Base-by-base conservation (phyloP, 2,888 invertebrate genomes). In the Philopedon plagiatum region DNA sequence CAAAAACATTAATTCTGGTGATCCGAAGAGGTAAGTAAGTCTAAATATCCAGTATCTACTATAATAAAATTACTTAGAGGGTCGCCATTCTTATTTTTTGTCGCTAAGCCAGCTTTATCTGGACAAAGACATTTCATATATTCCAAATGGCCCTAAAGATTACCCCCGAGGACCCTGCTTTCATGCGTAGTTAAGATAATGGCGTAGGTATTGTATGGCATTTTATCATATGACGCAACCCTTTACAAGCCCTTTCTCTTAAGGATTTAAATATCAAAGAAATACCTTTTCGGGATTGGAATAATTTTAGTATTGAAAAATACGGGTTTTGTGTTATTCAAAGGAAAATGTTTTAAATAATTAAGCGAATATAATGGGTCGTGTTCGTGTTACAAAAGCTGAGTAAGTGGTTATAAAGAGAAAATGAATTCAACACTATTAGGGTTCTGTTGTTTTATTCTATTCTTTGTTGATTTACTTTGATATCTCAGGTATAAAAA, bases 231-330 rank as follows among this genome's bases (percentile, higher is more conserved):
- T 64, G 49, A 64, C 61, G 34, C 44, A 51, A 56, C 49, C 63
- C 61, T 61, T 66, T 66, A 29, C 41, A 39, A 64, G 46, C 71
- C 71, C 66, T 61, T 71, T 66, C 56, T 34, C 39, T 19, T 29
- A 64, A 39, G 67, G 72, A 72, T 72, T 72, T 72, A 65, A 72
- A 72, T 72, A 72, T 72, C 72, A 72, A 72, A 72, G 72, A 67
- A 72, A 72, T 72, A 37, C 67, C 60, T 72, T 62, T 49, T 51
- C 37, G 34, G 46, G n/a, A 58, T 58, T 54, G 54, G 39, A 51
- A 41, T 34, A 56, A 62, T 56, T 51, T 44, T 34, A 29, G 51
- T 65, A 46, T 19, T 15, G n/a, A 65, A 67, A 67, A 72, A 60
- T 72, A 63, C 23, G 41, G 72, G 72, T 72, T 67, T 72, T 58